Conservation (phyloP, 2,888 invertebrate genomes). For the Carterocephalus palaemon region DNA sequence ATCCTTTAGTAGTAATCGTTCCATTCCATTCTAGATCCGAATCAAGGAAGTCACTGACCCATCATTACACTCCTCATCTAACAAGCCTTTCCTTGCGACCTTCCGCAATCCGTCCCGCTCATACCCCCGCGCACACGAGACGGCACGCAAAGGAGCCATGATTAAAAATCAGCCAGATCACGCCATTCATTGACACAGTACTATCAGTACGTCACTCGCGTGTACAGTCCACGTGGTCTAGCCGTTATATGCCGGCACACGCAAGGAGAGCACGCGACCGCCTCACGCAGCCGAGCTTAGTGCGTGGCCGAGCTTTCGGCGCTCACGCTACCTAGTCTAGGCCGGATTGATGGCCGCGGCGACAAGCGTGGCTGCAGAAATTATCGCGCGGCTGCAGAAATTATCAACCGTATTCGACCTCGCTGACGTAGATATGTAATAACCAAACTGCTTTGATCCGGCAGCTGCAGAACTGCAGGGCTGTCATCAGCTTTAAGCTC, state of each 20-base stretch:
- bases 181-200: slow-evolving; percentile 73
- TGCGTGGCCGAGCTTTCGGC: slow-evolving; percentile 36
- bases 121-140: slow-evolving; percentile 38
- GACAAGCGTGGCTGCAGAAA: neutral
- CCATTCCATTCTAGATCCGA: too few relatives aligned
- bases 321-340: slow-evolving; percentile 24
- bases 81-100: slow-evolving; percentile 28
- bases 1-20: too few relatives aligned
- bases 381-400: too few relatives aligned
- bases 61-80: neutral
- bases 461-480: too few relatives aligned
- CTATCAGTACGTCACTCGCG: slow-evolving; percentile 59
- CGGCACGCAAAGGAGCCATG: slow-evolving; percentile 34
- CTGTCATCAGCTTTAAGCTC: too few relatives aligned
- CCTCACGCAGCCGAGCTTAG: slow-evolving; percentile 47
- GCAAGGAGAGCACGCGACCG: slow-evolving; percentile 48
- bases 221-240: slow-evolving; percentile 60
- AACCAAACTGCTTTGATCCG: too few relatives aligned
- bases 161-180: slow-evolving; percentile 47
- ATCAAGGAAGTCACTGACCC: too few relatives aligned
- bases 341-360: slow-evolving; percentile 8
- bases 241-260: slow-evolving; percentile 46
- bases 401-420: too few relatives aligned
- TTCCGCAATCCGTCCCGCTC: slow-evolving; percentile 33
- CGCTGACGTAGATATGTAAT: too few relatives aligned